Percentiles rank a stretch among this genome's conserved stretches.
These are phyloP conservation scores for Alauda arvensis DNA, from an alignment of 2,797 vertebrate genomes.

Conservation along the genomic window DNA sequence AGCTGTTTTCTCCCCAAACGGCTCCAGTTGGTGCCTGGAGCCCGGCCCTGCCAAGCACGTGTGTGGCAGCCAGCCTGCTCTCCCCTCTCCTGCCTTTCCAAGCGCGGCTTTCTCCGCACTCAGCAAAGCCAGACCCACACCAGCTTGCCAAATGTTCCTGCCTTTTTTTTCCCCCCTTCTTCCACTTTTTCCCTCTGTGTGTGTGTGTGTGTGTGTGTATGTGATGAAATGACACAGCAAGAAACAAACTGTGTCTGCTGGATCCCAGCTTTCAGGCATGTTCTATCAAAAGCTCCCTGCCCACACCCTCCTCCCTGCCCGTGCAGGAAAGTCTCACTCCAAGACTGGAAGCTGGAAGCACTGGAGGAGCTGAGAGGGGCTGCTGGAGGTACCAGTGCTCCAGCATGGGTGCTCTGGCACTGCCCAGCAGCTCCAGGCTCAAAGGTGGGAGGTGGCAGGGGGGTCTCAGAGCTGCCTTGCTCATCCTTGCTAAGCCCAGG, in stretches of 20 bases:
- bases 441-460: background rate
- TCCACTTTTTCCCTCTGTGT: background rate
- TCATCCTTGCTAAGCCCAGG: slow-evolving; percentile 6
- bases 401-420: background rate
- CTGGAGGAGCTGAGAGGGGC: background rate
- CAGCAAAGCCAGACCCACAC: slow-evolving; percentile 26
- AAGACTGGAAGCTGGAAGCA: background rate
- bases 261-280: slow-evolving; percentile 23
- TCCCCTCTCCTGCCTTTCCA: background rate
- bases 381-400: background rate
- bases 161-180: background rate
- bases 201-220: background rate
- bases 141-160: slow-evolving; percentile 41
- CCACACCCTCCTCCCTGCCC: slow-evolving; percentile 31
- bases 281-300: slow-evolving; percentile 25
- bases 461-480: background rate
- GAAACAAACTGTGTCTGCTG: slow-evolving; percentile 52
- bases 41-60: background rate
- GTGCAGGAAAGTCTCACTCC: slow-evolving; percentile 32
- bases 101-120: background rate
- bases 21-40: background rate
- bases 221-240: slow-evolving; percentile 51
- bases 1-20: background rate
- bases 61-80: background rate
- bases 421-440: background rate